phyloP scores from a whole-genome alignment of 2,888 invertebrate species.

The Acanthosoma haemorrhoidale region DNA sequence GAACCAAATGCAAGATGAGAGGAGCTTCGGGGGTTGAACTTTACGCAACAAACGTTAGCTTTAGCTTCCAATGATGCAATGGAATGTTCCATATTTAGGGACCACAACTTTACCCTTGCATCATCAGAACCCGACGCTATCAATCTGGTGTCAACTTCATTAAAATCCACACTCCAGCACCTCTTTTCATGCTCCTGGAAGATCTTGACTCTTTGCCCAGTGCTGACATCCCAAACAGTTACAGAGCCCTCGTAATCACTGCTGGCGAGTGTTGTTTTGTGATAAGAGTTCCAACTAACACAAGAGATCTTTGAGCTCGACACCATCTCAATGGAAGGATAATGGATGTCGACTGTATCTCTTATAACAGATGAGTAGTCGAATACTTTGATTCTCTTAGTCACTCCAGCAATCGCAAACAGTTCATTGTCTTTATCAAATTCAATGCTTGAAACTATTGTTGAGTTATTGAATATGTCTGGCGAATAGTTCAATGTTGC shows the following conservation, averaged over 20 bases:
- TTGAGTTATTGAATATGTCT: constrained; percentile 80
- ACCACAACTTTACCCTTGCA: constrained; percentile 88
- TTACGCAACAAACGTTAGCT: constrained; percentile 93
- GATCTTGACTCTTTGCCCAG: constrained; percentile 66
- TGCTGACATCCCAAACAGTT: constrained; percentile 84
- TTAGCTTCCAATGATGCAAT: constrained; percentile 85
- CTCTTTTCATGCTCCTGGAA: constrained; percentile 89
- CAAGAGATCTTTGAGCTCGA: constrained; percentile 91
- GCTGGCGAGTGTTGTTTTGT: constrained; percentile 79
- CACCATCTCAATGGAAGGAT: constrained; percentile 85
- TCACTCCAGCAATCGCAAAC: constrained; percentile 93
- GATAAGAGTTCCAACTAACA: constrained; percentile 89
- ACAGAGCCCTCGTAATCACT: constrained; percentile 94
- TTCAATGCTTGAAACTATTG: constrained; percentile 86
- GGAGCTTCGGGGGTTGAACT: constrained; percentile 78
- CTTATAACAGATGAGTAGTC: constrained; percentile 80
- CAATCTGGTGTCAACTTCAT: constrained; percentile 79
- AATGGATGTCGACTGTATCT: constrained; percentile 84
- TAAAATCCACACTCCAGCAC: constrained; percentile 95
- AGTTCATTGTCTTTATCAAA: constrained; percentile 94
- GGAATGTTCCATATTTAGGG: constrained; percentile 77
- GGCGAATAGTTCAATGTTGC: constrained; percentile 85
- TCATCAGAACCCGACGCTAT: constrained; percentile 92
- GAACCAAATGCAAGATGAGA: constrained; percentile 90
- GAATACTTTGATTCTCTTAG: constrained; percentile 88